Evolutionary conservation across 2,797 vertebrate genomes (phyloP).

Genomic region (Spatula versicolor): DNA sequence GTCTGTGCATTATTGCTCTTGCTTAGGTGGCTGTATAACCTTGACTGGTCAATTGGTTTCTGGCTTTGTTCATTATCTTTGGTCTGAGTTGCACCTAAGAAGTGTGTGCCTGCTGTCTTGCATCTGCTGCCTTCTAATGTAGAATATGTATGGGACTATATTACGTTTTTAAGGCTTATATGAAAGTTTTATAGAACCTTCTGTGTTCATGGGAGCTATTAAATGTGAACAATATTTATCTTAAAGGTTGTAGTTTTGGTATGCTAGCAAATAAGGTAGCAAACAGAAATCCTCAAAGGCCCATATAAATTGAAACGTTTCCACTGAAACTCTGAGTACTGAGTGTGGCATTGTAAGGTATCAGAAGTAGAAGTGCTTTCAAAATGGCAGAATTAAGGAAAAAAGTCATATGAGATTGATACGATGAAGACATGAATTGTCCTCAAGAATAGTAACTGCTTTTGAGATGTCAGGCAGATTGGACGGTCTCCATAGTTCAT

Average conservation of each 20-base stretch:
- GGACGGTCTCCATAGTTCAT: background rate
- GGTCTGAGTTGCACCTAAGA: background rate
- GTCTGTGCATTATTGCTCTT: background rate
- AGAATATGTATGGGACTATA: background rate
- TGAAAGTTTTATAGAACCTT: background rate
- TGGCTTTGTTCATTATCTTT: background rate
- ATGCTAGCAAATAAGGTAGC: background rate
- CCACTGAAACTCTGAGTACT: background rate
- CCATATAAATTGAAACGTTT: background rate
- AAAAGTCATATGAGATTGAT: background rate
- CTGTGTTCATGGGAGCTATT: background rate
- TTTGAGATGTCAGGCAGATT: background rate
- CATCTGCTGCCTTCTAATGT: background rate
- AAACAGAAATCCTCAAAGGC: background rate
- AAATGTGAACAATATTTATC: background rate
- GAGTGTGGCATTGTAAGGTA: background rate
- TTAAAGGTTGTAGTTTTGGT: background rate
- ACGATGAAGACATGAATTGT: background rate
- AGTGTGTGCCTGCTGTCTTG: background rate
- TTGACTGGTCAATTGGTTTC: background rate
- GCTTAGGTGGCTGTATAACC: background rate
- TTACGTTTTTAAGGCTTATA: rapidly evolving
- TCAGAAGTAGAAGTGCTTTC: background rate
- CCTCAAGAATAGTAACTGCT: background rate
- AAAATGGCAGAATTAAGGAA: background rate